A percentile compares a stretch with the other conserved stretches of the same genome.
Conservation (phyloP, 2,113 vertebrate genomes). For the Pelobates fuscus region DNA sequence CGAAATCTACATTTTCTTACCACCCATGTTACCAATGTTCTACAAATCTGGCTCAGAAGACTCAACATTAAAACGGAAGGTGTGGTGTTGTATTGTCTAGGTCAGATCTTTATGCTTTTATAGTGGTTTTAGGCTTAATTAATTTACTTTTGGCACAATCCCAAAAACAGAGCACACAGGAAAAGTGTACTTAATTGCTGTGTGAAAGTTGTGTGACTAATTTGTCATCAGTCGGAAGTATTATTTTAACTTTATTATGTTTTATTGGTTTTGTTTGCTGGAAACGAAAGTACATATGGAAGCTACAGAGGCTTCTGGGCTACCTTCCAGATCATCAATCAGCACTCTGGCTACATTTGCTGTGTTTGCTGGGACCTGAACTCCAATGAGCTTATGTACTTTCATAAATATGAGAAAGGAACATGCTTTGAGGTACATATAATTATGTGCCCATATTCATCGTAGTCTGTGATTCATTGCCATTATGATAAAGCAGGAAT, state of each 20-base stretch:
- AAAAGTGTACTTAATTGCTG: conserved; percentile 28
- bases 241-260: conserved; percentile 42
- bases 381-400: conserved; percentile 26
- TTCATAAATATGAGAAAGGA: conserved; percentile 45
- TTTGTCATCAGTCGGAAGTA: conserved; percentile 43
- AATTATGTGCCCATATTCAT: conserved; percentile 24
- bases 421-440: conserved; percentile 28
- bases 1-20: too few relatives aligned
- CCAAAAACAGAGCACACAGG: conserved; percentile 9
- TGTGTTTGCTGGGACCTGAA: conserved; percentile 43
- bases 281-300: conserved; percentile 36
- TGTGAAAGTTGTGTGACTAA: conserved; percentile 31
- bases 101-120: too few relatives aligned
- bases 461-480: conserved; percentile 16
- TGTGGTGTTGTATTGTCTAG: too few relatives aligned
- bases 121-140: conserved; percentile 5
- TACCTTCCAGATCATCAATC: conserved; percentile 50
- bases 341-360: conserved; percentile 23
- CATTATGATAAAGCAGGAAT: background rate
- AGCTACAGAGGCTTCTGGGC: conserved; percentile 45
- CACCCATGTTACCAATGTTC: too few relatives aligned
- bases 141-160: conserved; percentile 7
- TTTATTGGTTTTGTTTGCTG: conserved; percentile 44
- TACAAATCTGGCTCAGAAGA: too few relatives aligned
- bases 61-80: too few relatives aligned